These are phyloP conservation scores for Carassius auratus DNA, from an alignment of 2,113 vertebrate genomes.

Conservation along the genomic window DNA sequence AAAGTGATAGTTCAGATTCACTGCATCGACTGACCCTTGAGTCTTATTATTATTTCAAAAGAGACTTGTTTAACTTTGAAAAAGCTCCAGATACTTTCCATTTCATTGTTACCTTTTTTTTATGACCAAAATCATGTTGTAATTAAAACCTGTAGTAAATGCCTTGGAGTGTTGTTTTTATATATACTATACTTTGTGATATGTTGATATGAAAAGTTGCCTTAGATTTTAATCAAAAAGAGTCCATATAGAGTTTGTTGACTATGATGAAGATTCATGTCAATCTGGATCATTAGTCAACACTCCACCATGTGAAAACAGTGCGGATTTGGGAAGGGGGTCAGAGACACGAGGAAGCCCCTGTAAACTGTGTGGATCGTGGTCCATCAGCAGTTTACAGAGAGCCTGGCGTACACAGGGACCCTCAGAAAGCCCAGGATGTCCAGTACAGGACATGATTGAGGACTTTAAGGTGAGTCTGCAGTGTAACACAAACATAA, in stretches of 20 bases:
- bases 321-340: conserved; percentile 32
- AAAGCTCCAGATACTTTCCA: conserved; percentile 50
- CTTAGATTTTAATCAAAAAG: neutral
- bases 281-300: conserved; percentile 76
- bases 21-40: conserved; percentile 4
- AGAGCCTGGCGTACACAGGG: conserved; percentile 42
- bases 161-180: neutral
- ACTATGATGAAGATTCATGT: conserved; percentile 75
- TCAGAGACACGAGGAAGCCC: conserved; percentile 69
- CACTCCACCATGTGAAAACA: conserved; percentile 72
- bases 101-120: neutral
- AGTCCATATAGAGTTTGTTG: conserved; percentile 68
- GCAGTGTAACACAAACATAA: conserved; percentile 50
- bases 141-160: too few relatives aligned
- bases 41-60: conserved; percentile 14
- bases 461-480: conserved; percentile 51
- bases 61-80: conserved; percentile 57
- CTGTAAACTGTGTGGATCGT: conserved; percentile 69
- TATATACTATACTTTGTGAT: too few relatives aligned
- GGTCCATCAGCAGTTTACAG: conserved; percentile 71
- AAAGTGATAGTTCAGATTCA: neutral
- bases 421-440: conserved; percentile 40
- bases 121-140: neutral
- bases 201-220: too few relatives aligned
- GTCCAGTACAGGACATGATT: conserved; percentile 6